These are phyloP conservation scores for Lasioglossum calceatum DNA, from an alignment of 2,888 invertebrate species.

Conservation along the genomic window DNA sequence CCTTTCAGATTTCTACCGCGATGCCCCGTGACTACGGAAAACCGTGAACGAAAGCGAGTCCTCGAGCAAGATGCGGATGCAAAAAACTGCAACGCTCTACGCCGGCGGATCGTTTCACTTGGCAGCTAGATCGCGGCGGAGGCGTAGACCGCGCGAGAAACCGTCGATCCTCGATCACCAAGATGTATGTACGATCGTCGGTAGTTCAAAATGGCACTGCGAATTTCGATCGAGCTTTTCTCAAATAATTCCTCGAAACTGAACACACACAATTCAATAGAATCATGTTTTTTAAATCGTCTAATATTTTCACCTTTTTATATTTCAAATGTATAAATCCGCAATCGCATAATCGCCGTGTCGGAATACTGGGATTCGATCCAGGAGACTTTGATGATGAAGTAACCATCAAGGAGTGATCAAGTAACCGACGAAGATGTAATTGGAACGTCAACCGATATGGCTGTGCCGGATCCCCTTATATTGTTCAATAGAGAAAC, in stretches of 20 bases:
- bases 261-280: too few species aligned
- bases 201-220: neutral
- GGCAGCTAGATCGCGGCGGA: neutral
- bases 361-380: neutral
- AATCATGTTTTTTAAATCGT: too few species aligned
- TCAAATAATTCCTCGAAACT: neutral
- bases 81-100: constrained; percentile 37
- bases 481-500: neutral
- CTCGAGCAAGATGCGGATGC: constrained; percentile 30
- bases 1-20: constrained; percentile 24
- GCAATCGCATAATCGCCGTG: neutral
- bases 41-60: constrained; percentile 54
- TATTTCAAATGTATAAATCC: neutral
- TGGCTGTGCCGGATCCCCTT: neutral
- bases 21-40: constrained; percentile 20
- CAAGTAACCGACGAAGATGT: neutral
- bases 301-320: too few species aligned
- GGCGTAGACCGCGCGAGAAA: neutral
- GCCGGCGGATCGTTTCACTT: constrained; percentile 58
- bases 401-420: neutral
- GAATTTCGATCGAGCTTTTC: neutral
- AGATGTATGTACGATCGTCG: neutral
- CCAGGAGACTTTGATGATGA: neutral
- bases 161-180: neutral
- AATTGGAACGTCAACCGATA: constrained; percentile 1